Percentiles rank a stretch among this genome's conserved stretches.
These are phyloP conservation scores for Drosophila aff. DNA, from an alignment of 1,140 invertebrate species.

Conservation along the genomic window DNA sequence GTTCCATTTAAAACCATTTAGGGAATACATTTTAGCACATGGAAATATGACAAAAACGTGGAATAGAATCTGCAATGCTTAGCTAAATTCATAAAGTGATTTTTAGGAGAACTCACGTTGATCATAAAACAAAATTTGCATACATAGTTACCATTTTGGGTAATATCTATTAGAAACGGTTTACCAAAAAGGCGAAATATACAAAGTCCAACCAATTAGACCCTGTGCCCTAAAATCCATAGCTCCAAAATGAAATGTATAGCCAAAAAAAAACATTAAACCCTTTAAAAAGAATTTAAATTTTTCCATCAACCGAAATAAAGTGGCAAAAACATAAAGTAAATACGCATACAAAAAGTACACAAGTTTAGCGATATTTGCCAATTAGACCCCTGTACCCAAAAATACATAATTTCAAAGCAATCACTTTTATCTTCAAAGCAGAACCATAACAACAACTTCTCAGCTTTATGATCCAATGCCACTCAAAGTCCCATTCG, in stretches of 20 bases:
- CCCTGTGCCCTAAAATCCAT: background rate
- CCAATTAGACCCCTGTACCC: slow-evolving; percentile 9
- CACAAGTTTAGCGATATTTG: slow-evolving; percentile 11
- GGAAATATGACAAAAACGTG: background rate
- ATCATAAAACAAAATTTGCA: background rate
- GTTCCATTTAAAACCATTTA: background rate
- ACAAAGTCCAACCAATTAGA: background rate
- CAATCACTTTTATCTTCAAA: slow-evolving; percentile 25
- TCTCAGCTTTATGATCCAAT: slow-evolving; percentile 38
- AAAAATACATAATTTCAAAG: slow-evolving; percentile 11
- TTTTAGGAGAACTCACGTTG: background rate
- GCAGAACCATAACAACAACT: slow-evolving; percentile 4
- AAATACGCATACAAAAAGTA: slow-evolving; percentile 1
- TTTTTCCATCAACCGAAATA: background rate
- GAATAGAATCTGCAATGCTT: background rate
- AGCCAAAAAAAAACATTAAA: background rate
- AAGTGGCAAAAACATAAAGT: background rate
- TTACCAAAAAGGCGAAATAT: background rate
- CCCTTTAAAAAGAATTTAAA: background rate
- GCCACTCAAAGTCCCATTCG: slow-evolving; percentile 31
- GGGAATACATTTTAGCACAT: background rate
- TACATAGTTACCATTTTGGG: background rate
- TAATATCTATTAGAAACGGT: background rate
- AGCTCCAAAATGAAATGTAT: background rate
- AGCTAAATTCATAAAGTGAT: background rate